A percentile compares a stretch with the other conserved stretches of the same genome.
Conservation (phyloP, 2,797 vertebrate genomes). For the Falco berigora region DNA sequence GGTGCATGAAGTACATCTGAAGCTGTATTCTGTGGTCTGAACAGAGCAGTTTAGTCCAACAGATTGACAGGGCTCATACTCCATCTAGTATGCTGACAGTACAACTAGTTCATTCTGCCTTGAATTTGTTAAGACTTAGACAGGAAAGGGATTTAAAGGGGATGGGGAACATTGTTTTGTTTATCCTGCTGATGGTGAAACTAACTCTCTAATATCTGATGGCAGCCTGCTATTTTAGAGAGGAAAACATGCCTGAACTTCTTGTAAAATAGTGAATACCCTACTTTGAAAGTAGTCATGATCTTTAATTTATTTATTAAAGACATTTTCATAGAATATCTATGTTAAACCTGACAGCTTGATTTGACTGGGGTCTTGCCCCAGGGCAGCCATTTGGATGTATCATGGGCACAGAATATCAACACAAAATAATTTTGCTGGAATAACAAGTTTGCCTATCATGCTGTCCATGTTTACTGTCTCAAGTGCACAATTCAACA, state of each 20-base stretch:
- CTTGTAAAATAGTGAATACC: background rate
- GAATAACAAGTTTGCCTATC: constrained; percentile 45
- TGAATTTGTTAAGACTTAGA: background rate
- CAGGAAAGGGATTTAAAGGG: background rate
- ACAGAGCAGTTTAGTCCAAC: background rate
- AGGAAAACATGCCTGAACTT: background rate
- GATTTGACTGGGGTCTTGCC: constrained; percentile 26
- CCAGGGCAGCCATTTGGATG: constrained; percentile 5
- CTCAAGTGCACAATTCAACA: constrained; percentile 56
- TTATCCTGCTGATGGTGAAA: background rate
- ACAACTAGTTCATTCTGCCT: background rate
- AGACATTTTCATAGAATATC: background rate
- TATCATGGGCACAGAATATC: background rate
- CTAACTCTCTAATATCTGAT: background rate
- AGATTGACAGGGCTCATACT: background rate
- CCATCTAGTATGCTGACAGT: background rate
- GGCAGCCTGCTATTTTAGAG: background rate
- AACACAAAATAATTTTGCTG: constrained; percentile 25
- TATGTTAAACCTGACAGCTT: constrained; percentile 36
- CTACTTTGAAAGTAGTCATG: background rate
- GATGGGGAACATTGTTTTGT: background rate
- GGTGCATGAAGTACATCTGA: background rate
- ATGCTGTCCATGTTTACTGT: constrained; percentile 45
- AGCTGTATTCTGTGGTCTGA: background rate
- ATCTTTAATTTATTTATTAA: constrained; percentile 43